Evolutionary conservation across 2,888 invertebrate genomes (phyloP).

Genomic region (Cheilosia vernalis): DNA sequence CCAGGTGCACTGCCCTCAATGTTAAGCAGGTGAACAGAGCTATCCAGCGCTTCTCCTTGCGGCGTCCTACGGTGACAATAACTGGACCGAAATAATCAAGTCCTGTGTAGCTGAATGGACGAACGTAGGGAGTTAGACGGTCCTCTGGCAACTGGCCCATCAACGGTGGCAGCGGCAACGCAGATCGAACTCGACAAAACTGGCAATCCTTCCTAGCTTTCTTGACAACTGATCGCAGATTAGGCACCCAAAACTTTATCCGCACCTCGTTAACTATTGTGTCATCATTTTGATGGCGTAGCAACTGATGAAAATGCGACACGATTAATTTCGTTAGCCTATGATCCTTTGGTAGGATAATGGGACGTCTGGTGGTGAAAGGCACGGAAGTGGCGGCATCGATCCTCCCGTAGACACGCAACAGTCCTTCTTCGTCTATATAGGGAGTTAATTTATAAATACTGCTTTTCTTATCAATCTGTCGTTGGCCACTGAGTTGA

Average conservation of each 20-base stretch:
- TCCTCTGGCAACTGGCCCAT: constrained; percentile 48
- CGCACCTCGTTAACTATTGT: constrained; percentile 47
- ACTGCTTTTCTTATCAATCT: constrained; percentile 1
- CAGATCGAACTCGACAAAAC: constrained; percentile 9
- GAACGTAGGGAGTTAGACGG: constrained; percentile 25
- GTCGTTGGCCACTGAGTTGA: background rate
- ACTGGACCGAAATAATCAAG: constrained; percentile 60
- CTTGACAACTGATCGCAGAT: background rate
- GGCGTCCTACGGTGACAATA: constrained; percentile 27
- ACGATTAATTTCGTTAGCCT: constrained; percentile 4
- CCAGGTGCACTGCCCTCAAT: constrained; percentile 39
- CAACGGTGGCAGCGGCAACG: constrained; percentile 38
- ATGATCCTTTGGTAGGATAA: constrained; percentile 42
- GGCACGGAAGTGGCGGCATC: constrained; percentile 57
- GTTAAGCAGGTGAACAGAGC: constrained; percentile 61
- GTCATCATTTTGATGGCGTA: constrained; percentile 54
- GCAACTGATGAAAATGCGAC: constrained; percentile 29
- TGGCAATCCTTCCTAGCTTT: background rate
- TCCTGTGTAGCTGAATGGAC: constrained; percentile 48
- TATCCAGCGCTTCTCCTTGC: constrained; percentile 52
- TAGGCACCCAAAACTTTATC: constrained; percentile 50
- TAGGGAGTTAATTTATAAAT: constrained; percentile 40
- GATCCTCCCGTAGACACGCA: constrained; percentile 35
- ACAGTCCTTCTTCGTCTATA: constrained; percentile 27
- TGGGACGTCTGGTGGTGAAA: background rate